A percentile compares a stretch with the other conserved stretches of the same genome.
phyloP scores from a whole-genome alignment of 2,797 vertebrate genomes.

The Mormyrus proboscirostris region DNA sequence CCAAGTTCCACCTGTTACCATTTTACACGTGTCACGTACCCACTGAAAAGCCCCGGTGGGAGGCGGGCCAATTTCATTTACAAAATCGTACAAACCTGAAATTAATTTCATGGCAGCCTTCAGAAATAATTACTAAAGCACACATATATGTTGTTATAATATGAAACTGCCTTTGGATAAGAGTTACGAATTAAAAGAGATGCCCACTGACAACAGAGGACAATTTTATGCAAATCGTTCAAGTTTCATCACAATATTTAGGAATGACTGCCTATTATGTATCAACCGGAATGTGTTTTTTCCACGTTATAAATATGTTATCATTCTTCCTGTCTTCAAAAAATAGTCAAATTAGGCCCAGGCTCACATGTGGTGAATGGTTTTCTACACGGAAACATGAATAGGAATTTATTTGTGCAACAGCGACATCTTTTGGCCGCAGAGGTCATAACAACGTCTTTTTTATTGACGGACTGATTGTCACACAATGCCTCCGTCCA shows the following conservation, averaged over 20 bases:
- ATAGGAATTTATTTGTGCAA: conserved; percentile 28
- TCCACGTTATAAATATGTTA: background rate
- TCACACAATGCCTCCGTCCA: background rate
- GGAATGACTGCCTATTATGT: background rate
- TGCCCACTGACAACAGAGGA: background rate
- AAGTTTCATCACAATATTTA: background rate
- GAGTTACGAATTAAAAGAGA: background rate
- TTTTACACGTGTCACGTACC: background rate
- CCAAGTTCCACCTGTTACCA: background rate
- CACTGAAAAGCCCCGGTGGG: background rate
- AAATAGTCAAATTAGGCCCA: background rate
- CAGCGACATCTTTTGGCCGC: conserved; percentile 38
- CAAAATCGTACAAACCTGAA: conserved; percentile 18
- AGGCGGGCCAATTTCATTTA: background rate
- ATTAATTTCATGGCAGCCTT: conserved; percentile 26
- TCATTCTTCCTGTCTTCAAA: background rate
- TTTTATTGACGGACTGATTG: background rate
- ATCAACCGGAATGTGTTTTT: background rate
- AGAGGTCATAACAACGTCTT: background rate
- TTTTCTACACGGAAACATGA: background rate
- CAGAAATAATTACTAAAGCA: conserved; percentile 23
- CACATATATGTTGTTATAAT: conserved; percentile 7
- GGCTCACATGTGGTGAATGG: background rate
- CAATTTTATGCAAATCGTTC: background rate
- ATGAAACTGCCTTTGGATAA: conserved; percentile 6